These are phyloP conservation scores for Folsomia candida DNA, from an alignment of 2,888 invertebrate species.

Conservation along the genomic window DNA sequence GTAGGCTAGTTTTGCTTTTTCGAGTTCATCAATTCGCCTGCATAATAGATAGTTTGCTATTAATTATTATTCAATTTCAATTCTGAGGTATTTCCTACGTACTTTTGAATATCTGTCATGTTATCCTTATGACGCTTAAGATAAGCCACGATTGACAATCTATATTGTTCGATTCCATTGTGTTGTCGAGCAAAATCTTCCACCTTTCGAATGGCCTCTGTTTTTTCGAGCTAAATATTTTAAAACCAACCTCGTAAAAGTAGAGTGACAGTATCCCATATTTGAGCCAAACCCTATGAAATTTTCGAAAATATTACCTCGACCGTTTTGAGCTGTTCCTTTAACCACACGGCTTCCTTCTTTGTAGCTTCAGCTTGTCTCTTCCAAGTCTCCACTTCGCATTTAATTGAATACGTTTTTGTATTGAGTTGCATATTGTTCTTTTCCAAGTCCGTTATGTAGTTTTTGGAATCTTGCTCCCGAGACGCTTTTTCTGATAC, in stretches of 20 bases:
- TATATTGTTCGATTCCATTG: constrained; percentile 20
- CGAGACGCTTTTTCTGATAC: constrained; percentile 24
- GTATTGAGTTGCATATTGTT: constrained; percentile 15
- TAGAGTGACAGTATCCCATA: no score
- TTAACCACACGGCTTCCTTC: constrained; percentile 24
- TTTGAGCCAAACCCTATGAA: no score
- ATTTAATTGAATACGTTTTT: constrained; percentile 18
- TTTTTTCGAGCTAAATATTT: constrained; percentile 26
- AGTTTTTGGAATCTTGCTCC: constrained; percentile 25
- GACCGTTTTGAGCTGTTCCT: constrained; percentile 31
- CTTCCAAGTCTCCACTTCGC: constrained; percentile 35
- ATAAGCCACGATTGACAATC: constrained; percentile 25
- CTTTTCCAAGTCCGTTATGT: constrained; percentile 24
- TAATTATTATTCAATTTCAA: not conserved
- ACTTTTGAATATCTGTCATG: constrained; percentile 19
- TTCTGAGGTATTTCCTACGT: not conserved
- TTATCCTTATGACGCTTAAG: constrained; percentile 13
- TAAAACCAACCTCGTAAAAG: no score
- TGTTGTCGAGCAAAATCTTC: constrained; percentile 10
- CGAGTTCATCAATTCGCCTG: constrained; percentile 26
- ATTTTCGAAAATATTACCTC: constrained; percentile 30
- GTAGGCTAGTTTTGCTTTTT: constrained; percentile 20
- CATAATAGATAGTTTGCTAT: no score
- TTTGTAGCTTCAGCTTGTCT: constrained; percentile 21
- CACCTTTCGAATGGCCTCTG: constrained; percentile 20